Conservation (phyloP, 2,888 invertebrate species). For the Drymonia ruficornis region DNA sequence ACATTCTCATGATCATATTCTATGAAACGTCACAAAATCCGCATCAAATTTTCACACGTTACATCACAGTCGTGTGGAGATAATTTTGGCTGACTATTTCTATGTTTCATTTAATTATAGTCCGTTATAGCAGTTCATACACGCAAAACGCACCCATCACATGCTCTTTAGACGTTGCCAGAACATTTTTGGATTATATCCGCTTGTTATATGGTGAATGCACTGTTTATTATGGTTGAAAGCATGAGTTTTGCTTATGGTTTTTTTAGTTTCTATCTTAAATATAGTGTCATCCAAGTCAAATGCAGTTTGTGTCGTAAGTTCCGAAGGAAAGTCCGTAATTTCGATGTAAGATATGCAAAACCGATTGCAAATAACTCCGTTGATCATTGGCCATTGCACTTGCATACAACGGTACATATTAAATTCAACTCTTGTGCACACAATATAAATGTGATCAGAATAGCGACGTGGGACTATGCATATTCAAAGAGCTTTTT, state of each 20-base stretch:
- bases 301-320: constrained; percentile 77
- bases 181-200: constrained; percentile 36
- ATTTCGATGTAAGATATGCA: constrained; percentile 65
- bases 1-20: constrained; percentile 24
- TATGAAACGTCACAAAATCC: constrained; percentile 1
- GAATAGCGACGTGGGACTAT: constrained; percentile 58
- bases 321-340: constrained; percentile 61
- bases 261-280: constrained; percentile 22
- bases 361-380: constrained; percentile 66
- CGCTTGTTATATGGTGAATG: constrained; percentile 51
- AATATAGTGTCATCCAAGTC: constrained; percentile 54
- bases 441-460: constrained; percentile 56
- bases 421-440: constrained; percentile 69
- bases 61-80: constrained; percentile 27
- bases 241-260: constrained; percentile 53
- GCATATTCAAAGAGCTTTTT: constrained; percentile 60
- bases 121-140: constrained; percentile 34
- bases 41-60: constrained; percentile 6
- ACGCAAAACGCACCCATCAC: constrained; percentile 49
- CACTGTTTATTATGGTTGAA: constrained; percentile 43
- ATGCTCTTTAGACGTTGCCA: constrained; percentile 43
- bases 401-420: constrained; percentile 70
- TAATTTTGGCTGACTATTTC: constrained; percentile 28
- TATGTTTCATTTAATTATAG: constrained; percentile 37
- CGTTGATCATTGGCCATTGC: constrained; percentile 70